Conservation (phyloP, 2,888 invertebrate genomes). For the Thumatha senex region DNA sequence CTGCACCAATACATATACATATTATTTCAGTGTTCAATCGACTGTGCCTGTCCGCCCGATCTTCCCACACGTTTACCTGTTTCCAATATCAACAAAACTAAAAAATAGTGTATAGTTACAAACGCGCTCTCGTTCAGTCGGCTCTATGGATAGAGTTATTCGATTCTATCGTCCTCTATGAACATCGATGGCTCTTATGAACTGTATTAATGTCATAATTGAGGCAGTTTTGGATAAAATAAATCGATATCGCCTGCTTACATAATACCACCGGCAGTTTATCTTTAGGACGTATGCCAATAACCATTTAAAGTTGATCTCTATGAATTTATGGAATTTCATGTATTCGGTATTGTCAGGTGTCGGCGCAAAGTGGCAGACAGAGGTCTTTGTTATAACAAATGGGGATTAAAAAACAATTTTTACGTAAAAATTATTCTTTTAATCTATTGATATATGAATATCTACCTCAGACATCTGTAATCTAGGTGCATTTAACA, state of each 20-base stretch:
- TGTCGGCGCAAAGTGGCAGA: conserved; percentile 24
- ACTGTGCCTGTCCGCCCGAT: conserved; percentile 49
- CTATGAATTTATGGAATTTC: conserved; percentile 46
- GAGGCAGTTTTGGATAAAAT: conserved; percentile 77
- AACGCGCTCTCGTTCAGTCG: conserved; percentile 62
- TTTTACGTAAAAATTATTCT: conserved; percentile 54
- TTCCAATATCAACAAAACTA: conserved; percentile 50
- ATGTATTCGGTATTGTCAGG: conserved; percentile 36
- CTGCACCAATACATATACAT: conserved; percentile 39
- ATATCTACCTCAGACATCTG: conserved; percentile 48
- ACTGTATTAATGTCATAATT: conserved; percentile 81
- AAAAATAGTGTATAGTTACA: conserved; percentile 49
- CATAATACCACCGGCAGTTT: conserved; percentile 77
- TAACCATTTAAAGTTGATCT: conserved; percentile 59
- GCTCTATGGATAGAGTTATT: conserved; percentile 70
- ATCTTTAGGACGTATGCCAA: conserved; percentile 50
- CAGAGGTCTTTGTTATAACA: conserved; percentile 45
- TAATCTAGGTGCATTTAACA: conserved; percentile 40
- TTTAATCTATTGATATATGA: conserved; percentile 58
- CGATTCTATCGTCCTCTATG: conserved; percentile 70
- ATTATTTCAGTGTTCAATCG: conserved; percentile 62
- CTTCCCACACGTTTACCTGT: conserved; percentile 70
- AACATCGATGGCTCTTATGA: conserved; percentile 74
- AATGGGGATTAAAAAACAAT: conserved; percentile 62
- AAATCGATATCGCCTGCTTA: conserved; percentile 76